phyloP scores from a whole-genome alignment of 2,888 invertebrate genomes.

The Ectemnius continuus region DNA sequence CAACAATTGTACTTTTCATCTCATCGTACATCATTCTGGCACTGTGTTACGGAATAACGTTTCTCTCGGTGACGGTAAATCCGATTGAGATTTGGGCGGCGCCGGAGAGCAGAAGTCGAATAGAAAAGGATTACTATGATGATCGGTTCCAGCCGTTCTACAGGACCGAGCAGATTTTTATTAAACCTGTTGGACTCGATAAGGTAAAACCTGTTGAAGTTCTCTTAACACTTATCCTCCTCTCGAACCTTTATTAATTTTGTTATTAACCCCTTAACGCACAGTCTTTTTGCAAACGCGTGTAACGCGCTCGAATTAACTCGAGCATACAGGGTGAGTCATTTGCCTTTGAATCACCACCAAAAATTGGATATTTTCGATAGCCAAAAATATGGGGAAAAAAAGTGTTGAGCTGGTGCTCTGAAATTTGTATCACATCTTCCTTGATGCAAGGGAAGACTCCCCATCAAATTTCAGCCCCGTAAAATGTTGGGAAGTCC shows the following conservation, averaged over 20 bases:
- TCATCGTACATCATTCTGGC: slow-evolving; percentile 82
- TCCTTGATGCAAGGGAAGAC: too few species aligned
- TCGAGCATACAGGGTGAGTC: too few species aligned
- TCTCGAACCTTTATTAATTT: background rate
- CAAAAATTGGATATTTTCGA: too few species aligned
- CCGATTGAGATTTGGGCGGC: slow-evolving; percentile 97
- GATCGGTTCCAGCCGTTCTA: slow-evolving; percentile 92
- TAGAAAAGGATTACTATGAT: slow-evolving; percentile 93
- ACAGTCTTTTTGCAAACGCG: too few species aligned
- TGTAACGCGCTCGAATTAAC: too few species aligned
- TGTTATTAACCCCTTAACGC: too few species aligned
- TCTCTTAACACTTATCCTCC: background rate
- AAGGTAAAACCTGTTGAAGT: slow-evolving; percentile 75
- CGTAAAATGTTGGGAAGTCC: too few species aligned
- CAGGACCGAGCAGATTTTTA: slow-evolving; percentile 92
- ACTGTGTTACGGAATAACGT: slow-evolving; percentile 84
- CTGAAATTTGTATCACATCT: too few species aligned
- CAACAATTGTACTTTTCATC: slow-evolving; percentile 82
- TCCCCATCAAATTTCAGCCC: too few species aligned
- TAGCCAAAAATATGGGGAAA: too few species aligned
- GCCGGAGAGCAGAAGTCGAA: slow-evolving; percentile 87
- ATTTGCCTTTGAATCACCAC: too few species aligned
- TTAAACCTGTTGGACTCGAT: slow-evolving; percentile 82
- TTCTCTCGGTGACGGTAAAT: slow-evolving; percentile 88
- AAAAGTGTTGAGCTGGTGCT: too few species aligned